These are phyloP conservation scores for Eupsittula cactorum DNA, from an alignment of 2,113 vertebrate species.

Conservation along the genomic window DNA sequence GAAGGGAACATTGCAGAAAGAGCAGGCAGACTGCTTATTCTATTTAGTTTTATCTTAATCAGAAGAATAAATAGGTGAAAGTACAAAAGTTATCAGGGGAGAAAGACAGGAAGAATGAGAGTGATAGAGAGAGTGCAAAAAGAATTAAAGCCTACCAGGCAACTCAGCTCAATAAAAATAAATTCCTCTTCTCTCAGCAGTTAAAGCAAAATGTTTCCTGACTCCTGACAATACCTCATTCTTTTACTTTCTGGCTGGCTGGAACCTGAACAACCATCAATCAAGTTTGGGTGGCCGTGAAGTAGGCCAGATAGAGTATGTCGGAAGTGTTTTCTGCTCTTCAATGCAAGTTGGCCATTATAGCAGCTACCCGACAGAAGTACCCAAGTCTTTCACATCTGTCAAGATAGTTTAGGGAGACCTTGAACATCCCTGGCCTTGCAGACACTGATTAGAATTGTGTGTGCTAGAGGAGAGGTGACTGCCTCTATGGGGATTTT, in stretches of 20 bases:
- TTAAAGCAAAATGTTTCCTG: slow-evolving; percentile 17
- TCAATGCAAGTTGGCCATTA: not conserved
- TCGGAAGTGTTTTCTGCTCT: not conserved
- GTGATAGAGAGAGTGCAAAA: not conserved
- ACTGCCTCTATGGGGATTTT: not conserved
- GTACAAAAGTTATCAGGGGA: not conserved
- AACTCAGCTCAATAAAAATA: not conserved
- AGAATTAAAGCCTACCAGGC: not conserved
- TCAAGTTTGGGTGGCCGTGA: not conserved
- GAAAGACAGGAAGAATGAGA: not conserved
- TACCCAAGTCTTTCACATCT: not conserved
- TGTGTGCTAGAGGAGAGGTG: not conserved
- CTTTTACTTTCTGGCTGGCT: not conserved
- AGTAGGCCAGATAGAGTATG: not conserved
- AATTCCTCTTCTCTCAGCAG: not conserved
- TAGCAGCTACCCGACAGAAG: not conserved
- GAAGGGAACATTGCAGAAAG: not conserved
- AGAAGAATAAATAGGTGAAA: not conserved
- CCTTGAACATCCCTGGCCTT: not conserved
- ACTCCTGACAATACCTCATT: not conserved
- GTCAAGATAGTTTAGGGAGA: slow-evolving; percentile 27
- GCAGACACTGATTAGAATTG: not conserved
- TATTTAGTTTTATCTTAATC: not conserved
- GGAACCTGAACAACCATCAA: not conserved
- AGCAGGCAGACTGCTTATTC: not conserved